These are phyloP conservation scores for Macrobrachium rosenbergii DNA, from an alignment of 1,140 invertebrate genomes.

Conservation along the genomic window DNA sequence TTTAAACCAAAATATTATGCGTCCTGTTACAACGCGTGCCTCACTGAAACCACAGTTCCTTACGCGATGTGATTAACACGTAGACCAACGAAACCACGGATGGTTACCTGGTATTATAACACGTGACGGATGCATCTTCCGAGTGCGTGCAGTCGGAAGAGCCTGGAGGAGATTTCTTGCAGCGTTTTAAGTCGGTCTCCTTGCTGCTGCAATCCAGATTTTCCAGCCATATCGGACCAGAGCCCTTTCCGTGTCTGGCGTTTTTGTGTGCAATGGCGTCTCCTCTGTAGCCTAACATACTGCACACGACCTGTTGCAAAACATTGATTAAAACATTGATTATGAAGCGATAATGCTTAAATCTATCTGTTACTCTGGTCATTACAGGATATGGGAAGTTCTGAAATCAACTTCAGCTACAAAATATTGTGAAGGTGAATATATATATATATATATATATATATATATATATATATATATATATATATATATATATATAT, in stretches of 20 bases:
- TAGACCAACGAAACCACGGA: neutral
- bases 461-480: too few species aligned
- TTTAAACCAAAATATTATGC: too few species aligned
- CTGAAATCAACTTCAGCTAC: too few species aligned
- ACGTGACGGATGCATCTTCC: slow-evolving; percentile 47
- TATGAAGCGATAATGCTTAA: neutral
- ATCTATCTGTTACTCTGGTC: neutral
- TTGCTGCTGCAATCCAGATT: slow-evolving; percentile 79
- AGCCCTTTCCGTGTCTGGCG: slow-evolving; percentile 70
- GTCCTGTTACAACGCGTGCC: too few species aligned
- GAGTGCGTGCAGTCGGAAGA: slow-evolving; percentile 41
- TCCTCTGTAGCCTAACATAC: slow-evolving; percentile 76
- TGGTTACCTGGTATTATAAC: slow-evolving; percentile 25
- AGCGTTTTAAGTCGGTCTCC: slow-evolving; percentile 77
- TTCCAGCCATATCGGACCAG: slow-evolving; percentile 83
- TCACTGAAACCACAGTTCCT: neutral
- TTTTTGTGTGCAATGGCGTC: slow-evolving; percentile 69
- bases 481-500: too few species aligned
- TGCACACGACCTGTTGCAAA: slow-evolving; percentile 73
- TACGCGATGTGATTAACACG: neutral
- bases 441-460: too few species aligned
- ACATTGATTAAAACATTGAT: neutral
- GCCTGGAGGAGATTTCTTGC: slow-evolving; percentile 68
- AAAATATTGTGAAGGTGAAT: neutral
- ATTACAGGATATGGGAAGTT: too few species aligned